Evolutionary conservation across 2,797 vertebrate species (phyloP).

Genomic region (Diceros bicornis): DNA sequence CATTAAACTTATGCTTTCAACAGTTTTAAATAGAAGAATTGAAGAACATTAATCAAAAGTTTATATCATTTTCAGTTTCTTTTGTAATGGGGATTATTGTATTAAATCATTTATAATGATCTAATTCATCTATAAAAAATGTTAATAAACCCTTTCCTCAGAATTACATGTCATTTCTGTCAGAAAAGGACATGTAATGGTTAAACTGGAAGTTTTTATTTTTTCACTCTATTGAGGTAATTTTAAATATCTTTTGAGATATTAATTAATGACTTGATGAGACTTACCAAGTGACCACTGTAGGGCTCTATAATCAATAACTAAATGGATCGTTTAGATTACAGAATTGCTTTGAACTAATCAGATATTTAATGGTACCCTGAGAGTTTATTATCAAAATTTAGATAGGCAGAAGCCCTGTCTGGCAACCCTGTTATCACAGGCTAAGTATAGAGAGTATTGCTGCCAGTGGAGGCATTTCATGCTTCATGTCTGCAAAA

Average conservation of each 20-base stretch:
- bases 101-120: constrained; percentile 19
- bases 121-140: neutral
- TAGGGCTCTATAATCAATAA: neutral
- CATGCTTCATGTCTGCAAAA: neutral
- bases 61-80: neutral
- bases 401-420: neutral
- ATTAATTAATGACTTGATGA: neutral
- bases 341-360: neutral
- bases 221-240: neutral
- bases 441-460: neutral
- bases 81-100: neutral
- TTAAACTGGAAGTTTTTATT: neutral
- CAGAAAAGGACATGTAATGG: neutral
- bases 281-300: neutral
- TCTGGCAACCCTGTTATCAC: neutral
- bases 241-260: constrained; percentile 30
- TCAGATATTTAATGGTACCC: neutral
- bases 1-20: neutral
- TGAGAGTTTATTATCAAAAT: constrained; percentile 41
- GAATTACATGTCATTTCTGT: neutral
- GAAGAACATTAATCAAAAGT: neutral
- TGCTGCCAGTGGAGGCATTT: constrained; percentile 19
- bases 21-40: constrained; percentile 2
- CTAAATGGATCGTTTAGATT: neutral
- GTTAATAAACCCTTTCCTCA: neutral